Base-by-base conservation (phyloP, 2,888 invertebrate species). In the Eustalomyia histrio region DNA sequence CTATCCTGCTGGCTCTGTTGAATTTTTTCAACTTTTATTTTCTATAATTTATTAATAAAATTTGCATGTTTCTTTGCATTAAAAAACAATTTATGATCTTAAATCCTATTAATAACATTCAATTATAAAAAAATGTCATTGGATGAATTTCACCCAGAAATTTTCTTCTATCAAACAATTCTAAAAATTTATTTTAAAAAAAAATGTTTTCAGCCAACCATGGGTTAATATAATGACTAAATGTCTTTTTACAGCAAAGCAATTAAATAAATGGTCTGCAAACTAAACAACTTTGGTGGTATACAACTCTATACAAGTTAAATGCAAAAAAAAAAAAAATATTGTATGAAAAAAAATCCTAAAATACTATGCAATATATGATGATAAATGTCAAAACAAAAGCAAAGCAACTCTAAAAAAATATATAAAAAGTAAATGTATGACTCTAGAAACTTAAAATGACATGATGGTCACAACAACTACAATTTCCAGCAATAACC, bases 191-290 rank as follows among this genome's bases (percentile, higher is more conserved):
- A n/a, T n/a, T n/a, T n/a, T n/a, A n/a, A n/a, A n/a, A 6, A 29
- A 29, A 29, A 29, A 29, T 29, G 29, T 21, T 21, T 3, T 4
- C 29, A 6, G 1, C 29, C 29, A 29, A 29, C 7, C 29, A 29
- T 29, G 14, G 39, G 39, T 39, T 39, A 39, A 39, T 7, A 14
- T 10, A 9, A 9, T 9, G 10, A 12, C 8, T 10, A 8, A 35
- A 35, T 35, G 35, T n/a, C 3, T 8, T 35, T 35, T 39, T 39
- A 39, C 39, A 39, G 14, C 21, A 18, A 58, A 55, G n/a, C 39
- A 69, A 65, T 76, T 78, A 72, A 80, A 83, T 82, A 72, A 83
- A 83, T 80, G 75, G 76, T 76, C 79, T 71, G 79, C 78, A 76
- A 78, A 82, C 69, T 68, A 78, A 58, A 78, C 84, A 68, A 72